Conservation (phyloP, 2,113 vertebrate species). For the Genyomyrus donnyi region DNA sequence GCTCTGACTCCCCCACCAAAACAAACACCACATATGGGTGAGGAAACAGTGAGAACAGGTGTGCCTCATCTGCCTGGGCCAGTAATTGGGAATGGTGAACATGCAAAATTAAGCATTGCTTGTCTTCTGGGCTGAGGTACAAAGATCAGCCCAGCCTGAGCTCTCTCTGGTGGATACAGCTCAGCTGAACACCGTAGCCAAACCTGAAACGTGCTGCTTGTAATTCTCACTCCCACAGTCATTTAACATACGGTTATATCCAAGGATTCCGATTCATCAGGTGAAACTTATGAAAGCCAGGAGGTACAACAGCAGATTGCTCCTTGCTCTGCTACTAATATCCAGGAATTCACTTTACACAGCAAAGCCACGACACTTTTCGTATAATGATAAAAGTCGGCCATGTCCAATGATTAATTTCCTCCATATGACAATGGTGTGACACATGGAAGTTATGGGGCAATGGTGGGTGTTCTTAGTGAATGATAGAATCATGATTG, state of each 20-base stretch:
- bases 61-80: background rate
- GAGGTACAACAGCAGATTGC: background rate
- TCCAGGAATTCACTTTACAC: background rate
- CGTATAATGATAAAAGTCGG: background rate
- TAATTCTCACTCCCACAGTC: background rate
- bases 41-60: background rate
- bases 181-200: background rate
- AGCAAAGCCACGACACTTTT: background rate
- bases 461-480: background rate
- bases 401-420: background rate
- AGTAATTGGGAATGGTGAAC: background rate
- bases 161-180: background rate
- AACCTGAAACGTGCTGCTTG: background rate
- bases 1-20: background rate
- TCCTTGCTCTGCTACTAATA: background rate
- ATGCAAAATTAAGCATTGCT: background rate
- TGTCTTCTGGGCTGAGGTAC: background rate
- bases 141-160: background rate
- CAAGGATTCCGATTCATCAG: background rate
- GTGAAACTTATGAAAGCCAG: background rate
- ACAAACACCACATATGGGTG: background rate
- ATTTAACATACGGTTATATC: background rate
- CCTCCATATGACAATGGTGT: background rate
- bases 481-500: background rate
- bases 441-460: background rate